These are phyloP conservation scores for Epinotia bilunana DNA, from an alignment of 2,888 invertebrate genomes.

Conservation along the genomic window DNA sequence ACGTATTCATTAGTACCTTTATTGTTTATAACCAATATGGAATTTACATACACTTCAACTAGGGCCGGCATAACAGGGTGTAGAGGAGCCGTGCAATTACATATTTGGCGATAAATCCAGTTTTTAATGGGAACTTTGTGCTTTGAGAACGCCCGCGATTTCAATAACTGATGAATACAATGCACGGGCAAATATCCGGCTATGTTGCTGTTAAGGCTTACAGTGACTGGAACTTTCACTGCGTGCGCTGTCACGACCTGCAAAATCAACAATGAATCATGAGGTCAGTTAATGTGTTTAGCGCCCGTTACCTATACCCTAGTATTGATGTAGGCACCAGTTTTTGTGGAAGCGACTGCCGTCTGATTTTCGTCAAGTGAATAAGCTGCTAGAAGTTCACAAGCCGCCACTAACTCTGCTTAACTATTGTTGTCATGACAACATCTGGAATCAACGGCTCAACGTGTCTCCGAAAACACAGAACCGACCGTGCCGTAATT, in stretches of 20 bases:
- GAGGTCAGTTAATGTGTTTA: background rate
- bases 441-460: no score
- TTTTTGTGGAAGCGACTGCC: no score
- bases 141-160: slow-evolving; percentile 97
- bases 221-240: slow-evolving; percentile 97
- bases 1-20: slow-evolving; percentile 90
- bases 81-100: slow-evolving; percentile 93
- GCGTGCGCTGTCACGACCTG: slow-evolving; percentile 97
- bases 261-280: slow-evolving; percentile 44
- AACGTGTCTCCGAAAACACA: no score
- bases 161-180: slow-evolving; percentile 97
- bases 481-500: no score
- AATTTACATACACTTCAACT: slow-evolving; percentile 97
- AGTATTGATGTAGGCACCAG: no score
- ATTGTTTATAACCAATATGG: slow-evolving; percentile 89
- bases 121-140: slow-evolving; percentile 98
- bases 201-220: slow-evolving; percentile 93
- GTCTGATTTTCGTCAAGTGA: no score
- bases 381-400: no score
- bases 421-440: no score
- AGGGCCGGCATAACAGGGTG: slow-evolving; percentile 97
- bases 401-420: no score
- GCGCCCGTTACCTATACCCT: no score
- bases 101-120: slow-evolving; percentile 98
- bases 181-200: slow-evolving; percentile 97